phyloP scores from a whole-genome alignment of 1,140 invertebrate genomes.

The Elymnias hypermnestra region DNA sequence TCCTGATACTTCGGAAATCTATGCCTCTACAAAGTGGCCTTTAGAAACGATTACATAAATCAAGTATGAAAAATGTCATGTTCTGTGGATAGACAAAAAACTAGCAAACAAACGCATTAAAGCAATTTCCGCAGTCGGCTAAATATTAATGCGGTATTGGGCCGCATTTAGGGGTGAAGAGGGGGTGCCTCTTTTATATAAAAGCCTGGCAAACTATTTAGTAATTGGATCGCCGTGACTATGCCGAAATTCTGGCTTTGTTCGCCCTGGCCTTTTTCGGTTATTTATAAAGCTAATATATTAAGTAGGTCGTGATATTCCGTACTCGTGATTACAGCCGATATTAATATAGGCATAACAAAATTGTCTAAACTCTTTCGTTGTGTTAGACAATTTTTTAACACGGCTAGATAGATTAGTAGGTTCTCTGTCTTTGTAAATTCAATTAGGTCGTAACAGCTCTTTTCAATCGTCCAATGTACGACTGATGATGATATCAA shows the following conservation, averaged over 20 bases:
- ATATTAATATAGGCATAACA: not conserved
- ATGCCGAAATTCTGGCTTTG: conserved; percentile 21
- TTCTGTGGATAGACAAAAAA: not conserved
- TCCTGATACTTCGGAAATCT: no score
- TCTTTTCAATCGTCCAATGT: no score
- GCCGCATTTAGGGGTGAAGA: conserved; percentile 8
- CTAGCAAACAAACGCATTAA: conserved; percentile 7
- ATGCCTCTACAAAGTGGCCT: no score
- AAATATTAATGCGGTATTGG: conserved; percentile 17
- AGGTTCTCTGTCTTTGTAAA: no score
- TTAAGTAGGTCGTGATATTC: conserved; percentile 1
- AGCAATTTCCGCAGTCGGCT: conserved; percentile 18
- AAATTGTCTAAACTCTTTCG: no score
- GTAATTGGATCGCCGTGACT: conserved; percentile 28
- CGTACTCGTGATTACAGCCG: not conserved
- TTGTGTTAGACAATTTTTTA: no score
- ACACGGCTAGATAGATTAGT: no score
- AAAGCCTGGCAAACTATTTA: conserved; percentile 24
- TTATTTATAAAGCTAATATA: conserved; percentile 12
- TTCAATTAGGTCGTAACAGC: no score
- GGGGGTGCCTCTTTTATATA: conserved; percentile 16
- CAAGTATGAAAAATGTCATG: no score
- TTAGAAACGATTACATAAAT: no score
- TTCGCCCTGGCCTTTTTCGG: conserved; percentile 15
- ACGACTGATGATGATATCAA: no score